These are phyloP conservation scores for Tragelaphus scriptus DNA, from an alignment of 2,113 vertebrate species.

Conservation along the genomic window DNA sequence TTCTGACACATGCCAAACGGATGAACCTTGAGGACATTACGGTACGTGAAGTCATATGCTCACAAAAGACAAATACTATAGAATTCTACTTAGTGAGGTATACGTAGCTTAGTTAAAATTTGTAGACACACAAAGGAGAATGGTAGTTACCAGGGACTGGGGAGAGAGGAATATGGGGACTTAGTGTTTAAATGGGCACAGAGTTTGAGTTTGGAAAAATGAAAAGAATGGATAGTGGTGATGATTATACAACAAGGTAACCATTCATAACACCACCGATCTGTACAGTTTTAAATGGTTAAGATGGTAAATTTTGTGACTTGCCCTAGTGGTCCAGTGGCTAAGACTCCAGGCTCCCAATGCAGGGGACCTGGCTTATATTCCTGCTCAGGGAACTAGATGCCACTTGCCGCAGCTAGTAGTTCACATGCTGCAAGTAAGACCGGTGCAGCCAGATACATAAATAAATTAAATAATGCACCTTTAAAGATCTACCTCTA, in stretches of 20 bases:
- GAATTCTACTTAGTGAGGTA: neutral
- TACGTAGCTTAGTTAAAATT: neutral
- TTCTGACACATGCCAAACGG: neutral
- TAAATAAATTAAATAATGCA: neutral
- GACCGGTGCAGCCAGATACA: accelerated
- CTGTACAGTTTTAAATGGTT: neutral
- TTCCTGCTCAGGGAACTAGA: neutral
- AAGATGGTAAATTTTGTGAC: neutral
- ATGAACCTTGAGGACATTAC: neutral
- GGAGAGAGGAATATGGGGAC: neutral
- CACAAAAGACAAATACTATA: neutral
- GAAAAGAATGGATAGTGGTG: neutral
- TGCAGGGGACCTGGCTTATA: accelerated
- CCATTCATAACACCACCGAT: neutral
- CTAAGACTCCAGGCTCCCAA: neutral
- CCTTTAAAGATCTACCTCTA: neutral
- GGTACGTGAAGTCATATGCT: neutral
- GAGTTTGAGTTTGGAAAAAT: neutral
- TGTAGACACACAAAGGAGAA: neutral
- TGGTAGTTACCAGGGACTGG: neutral
- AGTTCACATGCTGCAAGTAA: neutral
- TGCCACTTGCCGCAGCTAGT: neutral
- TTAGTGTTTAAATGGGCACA: neutral
- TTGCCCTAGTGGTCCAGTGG: neutral
- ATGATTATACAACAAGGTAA: neutral